Conservation (phyloP, 2,888 invertebrate genomes). For the Blomia tropicalis region DNA sequence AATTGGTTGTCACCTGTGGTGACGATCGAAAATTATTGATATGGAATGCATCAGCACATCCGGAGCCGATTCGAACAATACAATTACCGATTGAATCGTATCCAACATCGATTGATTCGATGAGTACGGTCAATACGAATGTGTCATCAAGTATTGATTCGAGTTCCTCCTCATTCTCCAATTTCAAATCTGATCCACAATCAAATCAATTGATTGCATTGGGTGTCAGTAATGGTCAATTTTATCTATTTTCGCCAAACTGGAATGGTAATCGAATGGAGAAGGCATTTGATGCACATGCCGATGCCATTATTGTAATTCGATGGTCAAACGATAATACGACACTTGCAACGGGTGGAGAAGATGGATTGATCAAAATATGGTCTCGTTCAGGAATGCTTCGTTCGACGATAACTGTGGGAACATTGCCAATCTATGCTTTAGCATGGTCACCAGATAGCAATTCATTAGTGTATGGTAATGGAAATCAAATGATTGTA, state of each 20-base stretch:
- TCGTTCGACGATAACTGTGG: conserved; percentile 44
- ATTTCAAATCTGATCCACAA: not conserved
- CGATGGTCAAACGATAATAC: conserved; percentile 79
- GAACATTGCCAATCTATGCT: conserved; percentile 52
- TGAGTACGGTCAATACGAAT: conserved; percentile 44
- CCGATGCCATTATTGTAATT: conserved; percentile 64
- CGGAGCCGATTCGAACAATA: conserved; percentile 52
- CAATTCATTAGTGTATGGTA: conserved; percentile 43
- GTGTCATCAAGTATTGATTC: conserved; percentile 34
- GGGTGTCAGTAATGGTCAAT: conserved; percentile 67
- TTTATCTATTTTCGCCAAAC: conserved; percentile 38
- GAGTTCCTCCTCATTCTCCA: not conserved
- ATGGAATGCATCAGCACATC: conserved; percentile 64
- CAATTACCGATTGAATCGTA: conserved; percentile 63
- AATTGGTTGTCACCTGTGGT: conserved; percentile 77
- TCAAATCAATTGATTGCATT: conserved; percentile 57
- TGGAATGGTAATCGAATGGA: conserved; percentile 70
- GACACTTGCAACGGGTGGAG: conserved; percentile 81
- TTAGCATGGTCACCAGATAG: conserved; percentile 56
- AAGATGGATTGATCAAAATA: conserved; percentile 88
- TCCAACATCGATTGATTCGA: conserved; percentile 78
- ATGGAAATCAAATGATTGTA: conserved; percentile 44
- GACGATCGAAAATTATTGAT: conserved; percentile 76
- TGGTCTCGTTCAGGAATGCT: conserved; percentile 93
- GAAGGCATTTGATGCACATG: conserved; percentile 74